phyloP scores from a whole-genome alignment of 2,888 invertebrate species.

The Sphaeridia pumilis region DNA sequence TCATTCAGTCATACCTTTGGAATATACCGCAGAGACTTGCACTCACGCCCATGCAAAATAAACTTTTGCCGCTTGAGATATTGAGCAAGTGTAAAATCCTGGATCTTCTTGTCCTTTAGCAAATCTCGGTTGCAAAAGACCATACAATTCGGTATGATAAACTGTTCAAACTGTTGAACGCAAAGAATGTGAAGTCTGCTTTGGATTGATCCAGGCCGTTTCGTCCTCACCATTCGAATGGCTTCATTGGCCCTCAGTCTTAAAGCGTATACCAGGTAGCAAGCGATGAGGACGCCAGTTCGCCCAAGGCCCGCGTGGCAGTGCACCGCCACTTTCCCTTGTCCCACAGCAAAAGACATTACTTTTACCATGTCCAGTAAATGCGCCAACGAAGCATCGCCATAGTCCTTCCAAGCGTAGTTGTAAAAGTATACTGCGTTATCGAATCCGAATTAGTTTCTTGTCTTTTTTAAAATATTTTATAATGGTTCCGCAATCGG shows the following conservation, averaged over 20 bases:
- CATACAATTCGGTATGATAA: slow-evolving; percentile 60
- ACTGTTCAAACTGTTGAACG: slow-evolving; percentile 69
- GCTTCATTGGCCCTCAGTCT: slow-evolving; percentile 66
- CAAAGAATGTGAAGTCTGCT: slow-evolving; percentile 69
- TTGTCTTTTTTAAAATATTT: neutral
- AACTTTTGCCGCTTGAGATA: slow-evolving; percentile 59
- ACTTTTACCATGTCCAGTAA: slow-evolving; percentile 87
- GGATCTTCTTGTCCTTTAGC: slow-evolving; percentile 42
- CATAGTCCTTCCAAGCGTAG: slow-evolving; percentile 77
- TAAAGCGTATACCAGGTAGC: slow-evolving; percentile 68
- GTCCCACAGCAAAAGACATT: slow-evolving; percentile 64
- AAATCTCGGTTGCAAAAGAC: slow-evolving; percentile 54
- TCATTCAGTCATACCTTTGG: slow-evolving; percentile 67
- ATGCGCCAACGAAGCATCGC: slow-evolving; percentile 60
- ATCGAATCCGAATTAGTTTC: neutral
- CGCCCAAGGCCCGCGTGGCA: slow-evolving; percentile 79
- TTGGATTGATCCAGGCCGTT: slow-evolving; percentile 67
- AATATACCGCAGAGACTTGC: slow-evolving; percentile 58
- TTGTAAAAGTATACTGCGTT: slow-evolving; percentile 77
- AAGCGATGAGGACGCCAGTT: slow-evolving; percentile 76
- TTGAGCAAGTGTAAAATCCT: slow-evolving; percentile 56
- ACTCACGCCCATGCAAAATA: slow-evolving; percentile 65
- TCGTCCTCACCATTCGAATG: slow-evolving; percentile 62
- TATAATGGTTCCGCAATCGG: too few species aligned
- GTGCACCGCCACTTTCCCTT: slow-evolving; percentile 73